phyloP scores from a whole-genome alignment of 2,113 vertebrate genomes.

The Hymenochirus boettgeri region DNA sequence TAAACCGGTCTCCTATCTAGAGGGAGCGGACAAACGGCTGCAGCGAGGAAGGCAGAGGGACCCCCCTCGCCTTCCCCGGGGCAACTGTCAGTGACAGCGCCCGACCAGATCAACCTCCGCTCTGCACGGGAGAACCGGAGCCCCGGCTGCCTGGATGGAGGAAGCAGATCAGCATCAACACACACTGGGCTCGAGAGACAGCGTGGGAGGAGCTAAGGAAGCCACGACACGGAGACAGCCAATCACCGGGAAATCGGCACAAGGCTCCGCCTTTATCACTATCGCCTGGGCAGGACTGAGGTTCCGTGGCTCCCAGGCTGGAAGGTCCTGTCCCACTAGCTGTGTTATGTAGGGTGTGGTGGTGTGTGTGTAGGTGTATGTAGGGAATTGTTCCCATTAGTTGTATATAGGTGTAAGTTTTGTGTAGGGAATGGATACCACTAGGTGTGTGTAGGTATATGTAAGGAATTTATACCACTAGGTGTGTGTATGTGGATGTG shows the following conservation, averaged over 20 bases:
- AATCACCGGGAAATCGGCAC: constrained; percentile 52
- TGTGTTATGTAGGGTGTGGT: too few relatives aligned
- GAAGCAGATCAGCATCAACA: constrained; percentile 49
- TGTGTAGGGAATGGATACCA: too few relatives aligned
- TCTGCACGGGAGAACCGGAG: constrained; percentile 34
- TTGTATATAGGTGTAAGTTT: too few relatives aligned
- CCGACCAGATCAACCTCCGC: constrained; percentile 15
- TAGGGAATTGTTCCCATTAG: too few relatives aligned
- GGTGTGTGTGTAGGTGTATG: too few relatives aligned
- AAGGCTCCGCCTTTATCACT: neutral
- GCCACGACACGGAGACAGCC: constrained; percentile 62
- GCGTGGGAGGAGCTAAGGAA: constrained; percentile 58
- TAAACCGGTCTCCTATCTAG: constrained; percentile 43
- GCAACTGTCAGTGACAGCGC: constrained; percentile 20
- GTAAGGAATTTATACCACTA: too few relatives aligned
- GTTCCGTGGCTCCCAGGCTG: neutral
- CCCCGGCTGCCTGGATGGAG: constrained; percentile 48
- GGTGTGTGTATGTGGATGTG: too few relatives aligned
- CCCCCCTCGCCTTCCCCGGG: neutral
- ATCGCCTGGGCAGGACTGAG: constrained; percentile 30
- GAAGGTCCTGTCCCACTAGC: too few relatives aligned
- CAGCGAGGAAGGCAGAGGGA: too few relatives aligned
- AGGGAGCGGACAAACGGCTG: constrained; percentile 2
- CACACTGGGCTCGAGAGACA: constrained; percentile 49
- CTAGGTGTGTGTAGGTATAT: too few relatives aligned